phyloP scores from a whole-genome alignment of 2,888 invertebrate genomes.

The Mantis religiosa region DNA sequence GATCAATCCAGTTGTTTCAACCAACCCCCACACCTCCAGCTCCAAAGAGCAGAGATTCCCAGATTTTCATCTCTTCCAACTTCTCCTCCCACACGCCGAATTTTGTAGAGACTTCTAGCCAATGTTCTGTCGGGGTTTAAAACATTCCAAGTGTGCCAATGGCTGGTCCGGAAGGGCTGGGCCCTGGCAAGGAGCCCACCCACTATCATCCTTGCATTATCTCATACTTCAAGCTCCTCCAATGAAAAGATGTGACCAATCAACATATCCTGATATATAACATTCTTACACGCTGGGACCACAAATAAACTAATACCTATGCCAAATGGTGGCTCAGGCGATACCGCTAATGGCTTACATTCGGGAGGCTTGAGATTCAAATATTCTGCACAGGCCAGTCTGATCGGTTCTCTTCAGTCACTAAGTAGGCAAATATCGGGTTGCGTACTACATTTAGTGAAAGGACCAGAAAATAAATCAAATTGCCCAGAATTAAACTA shows the following conservation, averaged over 20 bases:
- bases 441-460: too few relatives aligned
- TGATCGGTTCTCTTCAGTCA: too few relatives aligned
- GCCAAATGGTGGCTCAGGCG: too few relatives aligned
- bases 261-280: not conserved
- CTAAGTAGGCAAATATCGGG: too few relatives aligned
- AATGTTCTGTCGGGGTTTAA: conserved; percentile 29
- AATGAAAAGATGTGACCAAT: not conserved
- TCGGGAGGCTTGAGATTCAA: too few relatives aligned
- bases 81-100: not conserved
- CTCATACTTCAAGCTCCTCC: not conserved
- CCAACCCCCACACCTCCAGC: too few relatives aligned
- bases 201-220: not conserved
- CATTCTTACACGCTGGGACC: too few relatives aligned
- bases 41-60: not conserved
- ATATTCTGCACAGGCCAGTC: too few relatives aligned
- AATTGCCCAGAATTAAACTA: too few relatives aligned
- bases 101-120: conserved; percentile 15
- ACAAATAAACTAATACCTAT: too few relatives aligned
- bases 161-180: conserved; percentile 7
- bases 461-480: too few relatives aligned
- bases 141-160: conserved; percentile 26
- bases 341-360: too few relatives aligned
- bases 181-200: conserved; percentile 1
- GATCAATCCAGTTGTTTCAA: not conserved
- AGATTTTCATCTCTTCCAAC: not conserved